Conservation (phyloP, 2,797 vertebrate genomes). For the Hozukius guyotensis region DNA sequence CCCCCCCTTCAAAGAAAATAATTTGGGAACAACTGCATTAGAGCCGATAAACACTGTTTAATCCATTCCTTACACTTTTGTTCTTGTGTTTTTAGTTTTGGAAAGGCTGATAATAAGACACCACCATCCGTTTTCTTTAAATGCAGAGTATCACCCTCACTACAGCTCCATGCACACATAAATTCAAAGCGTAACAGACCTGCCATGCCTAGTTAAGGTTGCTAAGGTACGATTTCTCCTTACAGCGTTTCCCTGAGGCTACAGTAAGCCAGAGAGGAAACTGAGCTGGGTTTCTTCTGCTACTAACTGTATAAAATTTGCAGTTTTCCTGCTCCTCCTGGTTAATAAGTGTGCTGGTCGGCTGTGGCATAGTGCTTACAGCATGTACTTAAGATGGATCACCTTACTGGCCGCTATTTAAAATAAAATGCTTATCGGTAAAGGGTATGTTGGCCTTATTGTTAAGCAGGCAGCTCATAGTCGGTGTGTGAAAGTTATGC, state of each 20-base stretch:
- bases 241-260: neutral
- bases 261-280: neutral
- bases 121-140: neutral
- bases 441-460: constrained; percentile 27
- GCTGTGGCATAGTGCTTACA: constrained; percentile 10
- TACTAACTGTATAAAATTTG: neutral
- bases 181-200: neutral
- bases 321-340: neutral
- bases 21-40: no score
- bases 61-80: neutral
- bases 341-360: neutral
- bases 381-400: constrained; percentile 33
- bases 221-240: neutral
- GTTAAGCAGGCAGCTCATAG: constrained; percentile 9
- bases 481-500: neutral
- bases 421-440: constrained; percentile 17
- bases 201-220: neutral
- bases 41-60: neutral
- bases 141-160: neutral
- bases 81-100: neutral
- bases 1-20: no score
- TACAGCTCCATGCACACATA: neutral
- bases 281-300: constrained; percentile 6
- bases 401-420: neutral
- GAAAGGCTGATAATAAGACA: neutral